Evolutionary conservation across 2,797 vertebrate species (phyloP).

Genomic region (Hypotaenidia okinawae): DNA sequence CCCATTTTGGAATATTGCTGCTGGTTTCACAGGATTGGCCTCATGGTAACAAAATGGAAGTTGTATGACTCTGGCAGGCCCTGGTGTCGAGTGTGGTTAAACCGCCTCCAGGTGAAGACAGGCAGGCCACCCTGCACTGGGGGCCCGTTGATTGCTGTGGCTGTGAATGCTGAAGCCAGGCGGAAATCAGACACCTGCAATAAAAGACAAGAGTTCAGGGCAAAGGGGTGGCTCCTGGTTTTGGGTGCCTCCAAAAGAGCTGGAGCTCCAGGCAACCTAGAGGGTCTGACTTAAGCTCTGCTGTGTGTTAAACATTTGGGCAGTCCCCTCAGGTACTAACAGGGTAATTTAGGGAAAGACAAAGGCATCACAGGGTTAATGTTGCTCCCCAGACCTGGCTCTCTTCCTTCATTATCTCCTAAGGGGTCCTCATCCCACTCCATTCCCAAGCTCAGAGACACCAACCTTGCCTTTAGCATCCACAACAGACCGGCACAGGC

Average conservation of each 20-base stretch:
- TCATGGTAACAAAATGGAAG: slow-evolving; percentile 85
- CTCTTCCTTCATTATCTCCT: not conserved
- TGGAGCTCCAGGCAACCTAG: not conserved
- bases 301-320: not conserved
- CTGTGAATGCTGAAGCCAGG: slow-evolving; percentile 81
- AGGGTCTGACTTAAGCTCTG: not conserved
- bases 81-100: slow-evolving; percentile 84
- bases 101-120: slow-evolving; percentile 84
- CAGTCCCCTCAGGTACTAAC: no score
- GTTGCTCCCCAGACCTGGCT: not conserved
- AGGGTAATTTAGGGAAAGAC: not conserved
- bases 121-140: slow-evolving; percentile 84
- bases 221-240: not conserved
- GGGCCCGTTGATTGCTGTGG: slow-evolving; percentile 86
- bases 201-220: not conserved
- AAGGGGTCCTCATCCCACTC: not conserved
- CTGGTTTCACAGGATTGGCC: slow-evolving; percentile 72
- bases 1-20: not conserved
- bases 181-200: slow-evolving; percentile 86
- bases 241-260: not conserved
- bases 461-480: not conserved
- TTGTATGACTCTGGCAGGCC: slow-evolving; percentile 86
- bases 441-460: not conserved
- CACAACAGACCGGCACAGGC: not conserved
- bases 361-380: not conserved